Base-by-base conservation (phyloP, 2,797 vertebrate genomes). In the Macroramphosus scolopax region DNA sequence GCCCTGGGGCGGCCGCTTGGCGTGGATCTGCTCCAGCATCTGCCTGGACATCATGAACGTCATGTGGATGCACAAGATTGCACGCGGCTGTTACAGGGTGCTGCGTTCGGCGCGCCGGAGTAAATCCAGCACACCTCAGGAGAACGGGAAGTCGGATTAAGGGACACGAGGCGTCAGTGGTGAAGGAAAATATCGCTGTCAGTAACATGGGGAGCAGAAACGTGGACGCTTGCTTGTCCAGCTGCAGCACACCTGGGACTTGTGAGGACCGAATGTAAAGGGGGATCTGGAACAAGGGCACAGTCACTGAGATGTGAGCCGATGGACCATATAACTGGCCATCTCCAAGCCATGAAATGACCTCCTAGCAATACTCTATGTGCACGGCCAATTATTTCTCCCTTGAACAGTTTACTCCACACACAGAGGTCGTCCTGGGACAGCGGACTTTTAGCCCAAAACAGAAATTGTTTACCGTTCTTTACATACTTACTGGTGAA, bases 11-110 rank as follows among this genome's bases (percentile, higher is more conserved):
- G 87, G 91, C 30, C 95, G 97, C n/a, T 81, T 81, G 32, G 84
- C 91, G 74, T 99, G 96, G 97, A 91, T 96, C 63, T 73, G 84
- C 78, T 89, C 92, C 66, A 97, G 96, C 41, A 56, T 91, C 77
- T 88, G 93, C 63, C 78, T 99, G 91, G 97, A 99, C 87, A 66
- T 97, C 72, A 95, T 99, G 95, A 99, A 99, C 76, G 9, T 96
- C 58, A 96, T 96, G 92, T 99, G 97, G 97, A 99, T 99, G 97
- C 87, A 95, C 71, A 98, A 94, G 84, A 99, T 99, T 11, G 90
- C 92, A 35, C 92, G 90, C 46, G 97, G 97, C 72, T 99, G 95
- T 88, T 90, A 92, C 82, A 95, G 78, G 73, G 94, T 97, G 58
- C 78, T 98, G 78, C 83, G 81, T 56, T 90, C 93, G 5, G 87